phyloP scores from a whole-genome alignment of 1,140 invertebrate species.

The Probaryconus sp. region DNA sequence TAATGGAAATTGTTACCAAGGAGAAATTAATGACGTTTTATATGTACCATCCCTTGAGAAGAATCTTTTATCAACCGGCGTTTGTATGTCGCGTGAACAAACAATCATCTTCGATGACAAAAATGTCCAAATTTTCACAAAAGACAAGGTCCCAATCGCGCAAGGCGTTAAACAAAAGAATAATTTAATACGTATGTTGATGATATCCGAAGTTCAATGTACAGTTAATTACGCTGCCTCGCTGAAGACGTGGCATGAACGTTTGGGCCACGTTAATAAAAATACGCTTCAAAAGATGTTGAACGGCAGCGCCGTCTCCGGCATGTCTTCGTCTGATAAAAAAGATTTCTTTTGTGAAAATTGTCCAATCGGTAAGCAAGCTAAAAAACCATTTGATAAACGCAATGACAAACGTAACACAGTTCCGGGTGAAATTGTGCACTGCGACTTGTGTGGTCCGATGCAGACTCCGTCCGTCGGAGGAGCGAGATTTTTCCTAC shows the following conservation, averaged over 20 bases:
- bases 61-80: slow-evolving; percentile 53
- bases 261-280: slow-evolving; percentile 1
- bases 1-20: slow-evolving; percentile 21
- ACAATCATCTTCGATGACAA: slow-evolving; percentile 27
- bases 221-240: slow-evolving; percentile 24
- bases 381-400: slow-evolving; percentile 55
- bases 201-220: too few relatives aligned
- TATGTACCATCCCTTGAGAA: background rate
- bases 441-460: slow-evolving; percentile 71
- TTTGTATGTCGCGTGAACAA: slow-evolving; percentile 28
- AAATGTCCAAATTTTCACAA: slow-evolving; percentile 22
- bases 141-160: too few relatives aligned
- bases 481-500: slow-evolving; percentile 70
- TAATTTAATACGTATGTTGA: too few relatives aligned
- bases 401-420: too few relatives aligned
- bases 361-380: slow-evolving; percentile 65
- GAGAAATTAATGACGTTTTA: slow-evolving; percentile 18
- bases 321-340: background rate
- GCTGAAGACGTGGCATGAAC: slow-evolving; percentile 14
- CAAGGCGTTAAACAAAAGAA: too few relatives aligned
- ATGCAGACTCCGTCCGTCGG: slow-evolving; percentile 62
- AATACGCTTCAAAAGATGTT: background rate
- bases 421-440: too few relatives aligned
- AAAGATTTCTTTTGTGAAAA: slow-evolving; percentile 49
- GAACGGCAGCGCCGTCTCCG: background rate